Evolutionary conservation across 1,140 invertebrate genomes (phyloP), one percentile per base, ranked within the genome.

Genomic region (Rhyzopertha dominica): DNA sequence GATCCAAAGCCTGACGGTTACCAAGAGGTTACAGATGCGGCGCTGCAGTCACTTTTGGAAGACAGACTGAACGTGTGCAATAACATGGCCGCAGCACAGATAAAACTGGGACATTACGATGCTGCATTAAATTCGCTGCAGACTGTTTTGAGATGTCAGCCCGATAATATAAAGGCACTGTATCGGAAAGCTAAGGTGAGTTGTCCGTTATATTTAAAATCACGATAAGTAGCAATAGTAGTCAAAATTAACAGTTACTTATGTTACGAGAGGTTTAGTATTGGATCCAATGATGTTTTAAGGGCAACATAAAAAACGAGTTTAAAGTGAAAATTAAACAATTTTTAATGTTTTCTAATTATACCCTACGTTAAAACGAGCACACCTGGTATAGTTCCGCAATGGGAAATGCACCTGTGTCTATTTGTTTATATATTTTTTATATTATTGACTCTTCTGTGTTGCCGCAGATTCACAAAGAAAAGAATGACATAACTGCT

Each of bases 61-160:
- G 84, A 88, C 59, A 68, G 86, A 37, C 67, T 92, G 4, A 84
- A 87, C 58, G 85, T 90, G 1, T 84, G 86, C 52, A 95, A 95
- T 63, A 95, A 95, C 68, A 77, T 95, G 71, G 88, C 90, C 4
- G 85, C 86, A 40, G 85, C 90, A 16, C 90, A 94, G 68, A 77
- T 94, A 24, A 91, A 90, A 71, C 80, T 85, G 18, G 78, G 84
- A 49, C 83, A 85, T 0, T 91, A 79, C 61, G 86, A 91, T 56
- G 79, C 82, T 18, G 90, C 90, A 10, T 69, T 90, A 4, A 75
- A 77, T 59, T 90, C 87, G 17, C 79, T 93, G 16, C 82, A 89
- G 28, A 74, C 79, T 64, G 90, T 94, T 1, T 65, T 95, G 5
- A 72, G 75, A 43, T 83, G 84, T 64, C 85, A 94, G 63, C 88